Base-by-base conservation (phyloP, 1,140 invertebrate genomes). In the Plectus sambesii region DNA sequence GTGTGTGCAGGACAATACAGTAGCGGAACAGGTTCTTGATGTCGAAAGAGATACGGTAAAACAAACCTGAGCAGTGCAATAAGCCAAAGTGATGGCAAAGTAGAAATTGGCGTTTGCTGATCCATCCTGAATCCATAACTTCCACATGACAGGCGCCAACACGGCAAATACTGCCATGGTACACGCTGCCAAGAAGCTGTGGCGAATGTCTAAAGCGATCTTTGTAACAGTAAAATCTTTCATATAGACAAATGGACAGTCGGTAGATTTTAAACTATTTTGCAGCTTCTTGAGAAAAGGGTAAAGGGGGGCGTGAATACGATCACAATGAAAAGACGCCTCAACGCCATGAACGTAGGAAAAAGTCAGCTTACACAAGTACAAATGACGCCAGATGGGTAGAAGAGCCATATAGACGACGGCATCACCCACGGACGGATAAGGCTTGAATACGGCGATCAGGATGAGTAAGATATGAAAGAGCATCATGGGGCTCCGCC, bases 91-190 rank as follows among this genome's bases (percentile, higher is more conserved):
- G 4, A 93, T 86, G 6, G 89, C 92, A 75, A 98, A 99, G 72
- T 93, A 98, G 68, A 97, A 99, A 72, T 99, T 99, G 0, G 93
- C 90, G 79, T 98, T 99, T 15, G 90, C 94, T 39, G 89, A 94
- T 48, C 89, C 85, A 17, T 85, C 83, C 69, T 93, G 92, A 43
- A 98, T 92, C 94, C 94, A 99, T 15, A 97, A 77, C 72, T 96
- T 82, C 85, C 88, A 97, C 19, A 96, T 81, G 23, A 90, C 84
- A 1, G 92, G 92, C 27, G 84, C 87, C 58, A 98, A 78, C 15
- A 85, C 81, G 38, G 84, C 81, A 19, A 84, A 87, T 23, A 84
- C 81, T 8, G 93, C 73, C 61, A 93, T 81, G 67, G 89, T 85
- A 64, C 86, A 85, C 3, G 81, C 79, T 4, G 93, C 83, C 22